A percentile compares a stretch with the other conserved stretches of the same genome.
Conservation (phyloP, 2,113 vertebrate genomes). For the Elgaria multicarinata region DNA sequence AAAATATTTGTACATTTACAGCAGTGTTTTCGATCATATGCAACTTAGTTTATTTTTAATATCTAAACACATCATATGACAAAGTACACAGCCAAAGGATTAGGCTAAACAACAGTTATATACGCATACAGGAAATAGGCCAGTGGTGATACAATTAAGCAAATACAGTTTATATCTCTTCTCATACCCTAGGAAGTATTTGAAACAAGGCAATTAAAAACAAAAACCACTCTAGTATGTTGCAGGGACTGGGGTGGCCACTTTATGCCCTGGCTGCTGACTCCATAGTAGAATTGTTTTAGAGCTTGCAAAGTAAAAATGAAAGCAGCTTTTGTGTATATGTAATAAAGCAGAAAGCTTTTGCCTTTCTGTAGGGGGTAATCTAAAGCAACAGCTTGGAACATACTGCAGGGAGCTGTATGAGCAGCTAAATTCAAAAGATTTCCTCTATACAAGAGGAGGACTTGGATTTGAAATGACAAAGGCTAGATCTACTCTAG, state of each 20-base stretch:
- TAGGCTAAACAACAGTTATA: neutral
- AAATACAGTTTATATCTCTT: neutral
- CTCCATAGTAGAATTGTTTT: neutral
- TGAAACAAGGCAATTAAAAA: slow-evolving; percentile 8
- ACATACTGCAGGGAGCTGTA: neutral
- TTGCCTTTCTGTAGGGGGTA: slow-evolving; percentile 6
- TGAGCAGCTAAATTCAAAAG: neutral
- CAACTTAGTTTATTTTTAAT: neutral
- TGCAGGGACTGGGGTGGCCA: neutral
- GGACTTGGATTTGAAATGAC: neutral
- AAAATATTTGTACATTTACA: neutral
- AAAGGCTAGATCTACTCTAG: no score
- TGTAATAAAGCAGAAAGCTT: neutral
- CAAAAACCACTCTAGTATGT: neutral
- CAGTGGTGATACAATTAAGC: neutral
- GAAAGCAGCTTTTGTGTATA: neutral
- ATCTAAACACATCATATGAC: neutral
- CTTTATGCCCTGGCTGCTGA: neutral
- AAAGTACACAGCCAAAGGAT: neutral
- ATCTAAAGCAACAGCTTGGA: slow-evolving; percentile 2
- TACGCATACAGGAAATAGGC: neutral
- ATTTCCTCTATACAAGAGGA: neutral
- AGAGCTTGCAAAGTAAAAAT: neutral
- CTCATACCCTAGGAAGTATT: neutral
- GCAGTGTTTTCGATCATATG: neutral